Conservation (phyloP, 2,797 vertebrate species). For the Tachyglossus aculeatus region DNA sequence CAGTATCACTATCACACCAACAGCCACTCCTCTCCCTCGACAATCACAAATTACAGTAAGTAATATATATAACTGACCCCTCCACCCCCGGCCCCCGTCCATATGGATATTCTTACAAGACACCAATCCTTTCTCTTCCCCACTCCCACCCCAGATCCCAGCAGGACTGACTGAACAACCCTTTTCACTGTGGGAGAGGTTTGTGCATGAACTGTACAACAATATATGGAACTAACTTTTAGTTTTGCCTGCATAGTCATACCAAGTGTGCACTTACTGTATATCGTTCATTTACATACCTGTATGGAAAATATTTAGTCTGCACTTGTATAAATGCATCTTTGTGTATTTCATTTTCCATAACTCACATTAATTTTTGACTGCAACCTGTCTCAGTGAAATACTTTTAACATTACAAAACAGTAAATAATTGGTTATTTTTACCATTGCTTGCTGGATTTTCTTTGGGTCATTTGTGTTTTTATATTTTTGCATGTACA, state of each 20-base stretch:
- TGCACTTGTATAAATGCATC: slow-evolving; percentile 87
- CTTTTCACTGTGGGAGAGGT: slow-evolving; percentile 77
- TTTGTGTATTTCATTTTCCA: slow-evolving; percentile 82
- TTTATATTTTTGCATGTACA: slow-evolving; percentile 68
- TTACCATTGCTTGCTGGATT: slow-evolving; percentile 77
- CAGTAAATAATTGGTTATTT: slow-evolving; percentile 82
- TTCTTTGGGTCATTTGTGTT: slow-evolving; percentile 60
- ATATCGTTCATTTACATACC: slow-evolving; percentile 81
- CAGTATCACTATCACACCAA: slow-evolving; percentile 97
- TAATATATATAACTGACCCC: slow-evolving; percentile 90
- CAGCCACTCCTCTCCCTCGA: slow-evolving; percentile 88
- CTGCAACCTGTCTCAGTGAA: slow-evolving; percentile 80
- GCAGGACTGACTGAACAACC: slow-evolving; percentile 68
- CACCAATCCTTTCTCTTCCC: slow-evolving; percentile 67
- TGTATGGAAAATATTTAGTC: slow-evolving; percentile 86
- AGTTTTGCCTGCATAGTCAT: slow-evolving; percentile 80
- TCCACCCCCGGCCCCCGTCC: slow-evolving; percentile 49
- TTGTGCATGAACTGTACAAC: slow-evolving; percentile 84
- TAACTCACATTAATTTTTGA: slow-evolving; percentile 77
- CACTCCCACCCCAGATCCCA: slow-evolving; percentile 45
- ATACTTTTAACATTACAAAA: slow-evolving; percentile 75
- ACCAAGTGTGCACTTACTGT: slow-evolving; percentile 93
- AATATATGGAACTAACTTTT: slow-evolving; percentile 77
- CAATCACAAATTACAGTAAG: slow-evolving; percentile 99
- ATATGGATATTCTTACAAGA: slow-evolving; percentile 72